phyloP scores from a whole-genome alignment of 2,113 vertebrate species.

The Sminthopsis crassicaudata region DNA sequence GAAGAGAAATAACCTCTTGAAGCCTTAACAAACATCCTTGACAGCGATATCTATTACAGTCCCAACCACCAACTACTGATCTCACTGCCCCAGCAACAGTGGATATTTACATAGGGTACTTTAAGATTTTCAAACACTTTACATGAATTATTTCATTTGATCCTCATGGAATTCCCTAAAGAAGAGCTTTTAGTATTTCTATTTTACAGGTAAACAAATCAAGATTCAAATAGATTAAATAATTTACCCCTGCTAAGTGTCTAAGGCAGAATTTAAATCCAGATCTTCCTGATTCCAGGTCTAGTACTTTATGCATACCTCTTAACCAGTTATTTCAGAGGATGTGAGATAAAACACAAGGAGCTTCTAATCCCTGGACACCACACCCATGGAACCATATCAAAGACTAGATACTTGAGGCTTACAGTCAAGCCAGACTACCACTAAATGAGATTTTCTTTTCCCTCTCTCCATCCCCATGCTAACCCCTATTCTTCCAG shows the following conservation, averaged over 20 bases:
- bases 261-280: not conserved
- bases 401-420: not conserved
- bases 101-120: not conserved
- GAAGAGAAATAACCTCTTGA: not conserved
- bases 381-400: not conserved
- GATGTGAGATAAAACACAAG: not conserved
- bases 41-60: not conserved
- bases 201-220: not conserved
- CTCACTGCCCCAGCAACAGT: not conserved
- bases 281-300: not conserved
- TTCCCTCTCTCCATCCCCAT: not conserved
- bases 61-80: not conserved
- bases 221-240: not conserved
- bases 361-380: not conserved
- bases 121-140: not conserved
- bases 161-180: not conserved
- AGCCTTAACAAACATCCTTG: not conserved
- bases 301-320: not conserved
- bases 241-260: not conserved
- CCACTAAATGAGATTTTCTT: not conserved
- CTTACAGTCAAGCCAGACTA: rapidly evolving
- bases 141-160: not conserved
- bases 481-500: not conserved
- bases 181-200: not conserved
- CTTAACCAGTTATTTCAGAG: not conserved